These are phyloP conservation scores for Poecile montanus DNA, from an alignment of 2,797 vertebrate species.

Conservation along the genomic window DNA sequence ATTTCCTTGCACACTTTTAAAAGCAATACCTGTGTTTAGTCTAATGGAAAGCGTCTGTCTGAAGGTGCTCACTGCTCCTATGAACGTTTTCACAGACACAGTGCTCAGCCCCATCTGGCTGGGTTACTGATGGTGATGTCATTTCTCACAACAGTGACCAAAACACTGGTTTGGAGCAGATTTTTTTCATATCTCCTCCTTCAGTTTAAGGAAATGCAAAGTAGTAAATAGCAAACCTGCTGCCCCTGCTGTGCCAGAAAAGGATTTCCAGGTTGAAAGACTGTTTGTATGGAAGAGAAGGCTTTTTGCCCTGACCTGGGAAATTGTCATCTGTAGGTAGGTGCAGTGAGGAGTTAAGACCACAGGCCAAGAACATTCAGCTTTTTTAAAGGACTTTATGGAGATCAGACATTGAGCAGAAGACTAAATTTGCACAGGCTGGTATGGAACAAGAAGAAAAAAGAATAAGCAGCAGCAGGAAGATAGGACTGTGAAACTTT, in stretches of 20 bases:
- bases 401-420: neutral
- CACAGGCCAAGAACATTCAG: neutral
- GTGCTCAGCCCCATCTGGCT: slow-evolving; percentile 14
- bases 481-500: neutral
- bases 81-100: slow-evolving; percentile 27
- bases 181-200: neutral
- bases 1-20: slow-evolving; percentile 35
- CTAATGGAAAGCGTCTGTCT: slow-evolving; percentile 49
- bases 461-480: neutral
- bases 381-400: neutral
- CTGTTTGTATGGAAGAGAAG: neutral
- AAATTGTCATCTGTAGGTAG: neutral
- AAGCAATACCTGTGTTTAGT: slow-evolving; percentile 51
- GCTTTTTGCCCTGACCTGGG: neutral
- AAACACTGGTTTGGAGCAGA: neutral
- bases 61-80: slow-evolving; percentile 10
- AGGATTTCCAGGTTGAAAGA: neutral
- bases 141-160: neutral
- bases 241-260: neutral
- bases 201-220: neutral
- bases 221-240: neutral
- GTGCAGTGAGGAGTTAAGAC: neutral
- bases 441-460: neutral
- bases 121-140: neutral
- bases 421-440: neutral